Conservation (phyloP, 64 coral and sea anemone species). For the Actinia tenebrosa region DNA sequence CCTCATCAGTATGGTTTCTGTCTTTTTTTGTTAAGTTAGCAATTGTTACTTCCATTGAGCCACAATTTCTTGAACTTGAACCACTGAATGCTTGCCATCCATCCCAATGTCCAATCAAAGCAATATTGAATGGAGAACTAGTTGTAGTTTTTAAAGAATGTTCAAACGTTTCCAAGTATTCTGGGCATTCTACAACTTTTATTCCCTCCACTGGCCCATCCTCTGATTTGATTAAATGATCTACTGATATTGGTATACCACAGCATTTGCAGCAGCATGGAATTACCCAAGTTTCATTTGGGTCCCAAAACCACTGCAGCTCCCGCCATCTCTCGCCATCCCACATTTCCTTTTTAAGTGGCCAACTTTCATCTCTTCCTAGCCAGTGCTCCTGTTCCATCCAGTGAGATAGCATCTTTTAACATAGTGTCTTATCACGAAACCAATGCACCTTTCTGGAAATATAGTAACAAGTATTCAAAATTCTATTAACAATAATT, state of each 20-base stretch:
- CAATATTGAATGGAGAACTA: conserved; percentile 31
- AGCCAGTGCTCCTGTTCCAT: conserved; percentile 47
- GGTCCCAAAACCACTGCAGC: conserved; percentile 78
- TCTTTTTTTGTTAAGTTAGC: conserved; percentile 34
- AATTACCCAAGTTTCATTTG: conserved; percentile 28
- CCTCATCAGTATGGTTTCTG: conserved; percentile 14
- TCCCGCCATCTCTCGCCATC: conserved; percentile 67
- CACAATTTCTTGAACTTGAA: conserved; percentile 64
- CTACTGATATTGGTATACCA: conserved; percentile 11
- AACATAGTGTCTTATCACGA: conserved; percentile 22
- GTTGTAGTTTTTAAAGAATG: conserved; percentile 15
- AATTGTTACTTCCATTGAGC: conserved; percentile 34
- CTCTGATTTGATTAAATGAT: conserved; percentile 27
- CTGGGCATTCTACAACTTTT: conserved; percentile 39
- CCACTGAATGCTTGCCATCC: conserved; percentile 40
- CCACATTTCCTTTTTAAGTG: conserved; percentile 59
- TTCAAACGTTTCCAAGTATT: conserved; percentile 38
- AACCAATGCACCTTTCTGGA: conserved; percentile 38
- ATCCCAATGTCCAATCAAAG: conserved; percentile 48
- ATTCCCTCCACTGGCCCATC: neutral
- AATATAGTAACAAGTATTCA: too few species aligned
- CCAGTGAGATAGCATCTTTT: conserved; percentile 56
- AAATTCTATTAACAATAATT: too few species aligned
- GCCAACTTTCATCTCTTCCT: conserved; percentile 46
- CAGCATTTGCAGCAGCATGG: conserved; percentile 36